Evolutionary conservation across 2,113 vertebrate genomes (phyloP).

Genomic region (Mormoops blainvillei): DNA sequence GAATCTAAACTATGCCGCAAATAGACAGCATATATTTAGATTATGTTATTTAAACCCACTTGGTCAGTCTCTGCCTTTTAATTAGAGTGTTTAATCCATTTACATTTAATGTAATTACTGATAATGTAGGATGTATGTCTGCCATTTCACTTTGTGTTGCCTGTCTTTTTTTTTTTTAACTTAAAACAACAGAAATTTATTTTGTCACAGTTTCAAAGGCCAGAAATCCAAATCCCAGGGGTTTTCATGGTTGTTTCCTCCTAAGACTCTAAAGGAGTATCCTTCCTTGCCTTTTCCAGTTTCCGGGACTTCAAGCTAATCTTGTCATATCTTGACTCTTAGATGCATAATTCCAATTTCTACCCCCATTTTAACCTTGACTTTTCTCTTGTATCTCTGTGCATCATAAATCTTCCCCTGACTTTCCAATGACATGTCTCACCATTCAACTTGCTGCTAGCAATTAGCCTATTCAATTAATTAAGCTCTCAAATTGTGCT

Average conservation of each 20-base stretch:
- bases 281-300: too few species aligned
- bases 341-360: not conserved
- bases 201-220: too few species aligned
- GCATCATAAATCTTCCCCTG: not conserved
- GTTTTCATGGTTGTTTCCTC: too few species aligned
- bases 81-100: not conserved
- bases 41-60: not conserved
- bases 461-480: not conserved
- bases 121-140: not conserved
- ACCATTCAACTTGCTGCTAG: not conserved
- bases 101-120: not conserved
- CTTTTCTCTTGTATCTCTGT: not conserved
- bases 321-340: not conserved
- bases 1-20: not conserved
- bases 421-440: not conserved
- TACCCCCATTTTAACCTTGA: not conserved
- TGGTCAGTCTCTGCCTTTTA: not conserved
- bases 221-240: too few species aligned
- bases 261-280: too few species aligned
- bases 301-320: not conserved
- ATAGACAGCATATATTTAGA: not conserved
- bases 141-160: not conserved
- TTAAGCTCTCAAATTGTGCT: not conserved
- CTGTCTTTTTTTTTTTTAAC: not conserved
- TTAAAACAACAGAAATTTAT: too few species aligned